Evolutionary conservation across 2,113 vertebrate species (phyloP).

Genomic region (Neotragus moschatus): DNA sequence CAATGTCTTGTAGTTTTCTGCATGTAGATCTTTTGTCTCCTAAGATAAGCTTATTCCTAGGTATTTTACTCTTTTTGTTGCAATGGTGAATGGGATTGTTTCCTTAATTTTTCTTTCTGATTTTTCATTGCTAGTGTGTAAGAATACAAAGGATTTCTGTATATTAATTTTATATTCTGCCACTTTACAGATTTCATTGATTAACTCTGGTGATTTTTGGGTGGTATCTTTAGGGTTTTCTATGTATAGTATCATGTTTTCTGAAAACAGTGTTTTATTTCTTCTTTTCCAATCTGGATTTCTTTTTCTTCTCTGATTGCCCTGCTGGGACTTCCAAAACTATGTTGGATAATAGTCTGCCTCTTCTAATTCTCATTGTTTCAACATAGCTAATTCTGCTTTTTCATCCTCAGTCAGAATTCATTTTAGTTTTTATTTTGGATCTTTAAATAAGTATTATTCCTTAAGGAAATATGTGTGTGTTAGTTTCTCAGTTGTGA

Average conservation of each 20-base stretch:
- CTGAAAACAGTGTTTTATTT: neutral
- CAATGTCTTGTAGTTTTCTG: neutral
- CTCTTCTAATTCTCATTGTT: neutral
- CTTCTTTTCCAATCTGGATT: neutral
- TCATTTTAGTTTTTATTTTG: constrained; percentile 11
- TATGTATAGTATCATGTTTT: neutral
- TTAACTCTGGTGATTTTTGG: neutral
- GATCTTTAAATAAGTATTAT: neutral
- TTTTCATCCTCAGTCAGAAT: neutral
- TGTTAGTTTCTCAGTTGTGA: neutral
- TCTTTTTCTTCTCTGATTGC: neutral
- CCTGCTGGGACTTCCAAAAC: neutral
- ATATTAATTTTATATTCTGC: neutral
- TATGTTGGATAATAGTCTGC: neutral
- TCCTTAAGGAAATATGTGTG: neutral
- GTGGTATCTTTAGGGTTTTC: neutral
- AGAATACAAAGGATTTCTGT: neutral
- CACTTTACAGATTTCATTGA: neutral
- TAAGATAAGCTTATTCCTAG: neutral
- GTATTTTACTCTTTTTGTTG: neutral
- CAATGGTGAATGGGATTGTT: neutral
- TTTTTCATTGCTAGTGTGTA: neutral
- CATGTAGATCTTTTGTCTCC: neutral
- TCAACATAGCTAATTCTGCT: neutral
- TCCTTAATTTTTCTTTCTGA: neutral